phyloP scores from a whole-genome alignment of 2,888 invertebrate species.

The Trichopoda pennipes region DNA sequence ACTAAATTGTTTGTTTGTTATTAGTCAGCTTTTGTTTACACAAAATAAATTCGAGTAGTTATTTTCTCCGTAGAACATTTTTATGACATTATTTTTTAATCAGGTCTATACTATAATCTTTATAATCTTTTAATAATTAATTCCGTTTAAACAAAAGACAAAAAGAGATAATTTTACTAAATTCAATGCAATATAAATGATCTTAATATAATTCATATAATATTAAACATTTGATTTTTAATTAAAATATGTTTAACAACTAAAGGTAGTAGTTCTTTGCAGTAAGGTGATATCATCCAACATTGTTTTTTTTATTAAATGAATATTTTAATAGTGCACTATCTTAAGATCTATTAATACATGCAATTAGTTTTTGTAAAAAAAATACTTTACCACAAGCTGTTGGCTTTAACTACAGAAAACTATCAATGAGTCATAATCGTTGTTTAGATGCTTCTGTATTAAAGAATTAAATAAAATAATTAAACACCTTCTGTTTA shows the following conservation, averaged over 20 bases:
- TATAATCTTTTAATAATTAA: too few relatives aligned
- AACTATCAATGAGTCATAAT: conserved; percentile 20
- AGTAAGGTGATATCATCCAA: conserved; percentile 31
- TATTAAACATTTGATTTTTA: neutral
- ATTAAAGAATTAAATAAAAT: conserved; percentile 6
- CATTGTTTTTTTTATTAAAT: conserved; percentile 21
- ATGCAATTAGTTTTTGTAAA: neutral
- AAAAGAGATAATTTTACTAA: too few relatives aligned
- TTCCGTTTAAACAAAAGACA: too few relatives aligned
- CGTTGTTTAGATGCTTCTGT: neutral
- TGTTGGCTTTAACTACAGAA: neutral
- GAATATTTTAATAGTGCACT: conserved; percentile 16
- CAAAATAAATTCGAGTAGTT: too few relatives aligned
- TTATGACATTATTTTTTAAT: too few relatives aligned
- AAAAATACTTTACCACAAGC: neutral
- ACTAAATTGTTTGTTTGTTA: too few relatives aligned
- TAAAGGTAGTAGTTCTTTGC: neutral
- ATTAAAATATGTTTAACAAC: neutral
- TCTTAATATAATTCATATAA: neutral
- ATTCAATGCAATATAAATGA: too few relatives aligned
- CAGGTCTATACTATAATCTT: too few relatives aligned
- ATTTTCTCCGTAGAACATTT: too few relatives aligned
- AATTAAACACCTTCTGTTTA: conserved; percentile 41
- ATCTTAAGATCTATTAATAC: neutral
- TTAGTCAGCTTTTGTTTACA: too few relatives aligned